A percentile compares a stretch with the other conserved stretches of the same genome.
Conservation (phyloP, 2,113 vertebrate genomes). For the Perca fluviatilis region DNA sequence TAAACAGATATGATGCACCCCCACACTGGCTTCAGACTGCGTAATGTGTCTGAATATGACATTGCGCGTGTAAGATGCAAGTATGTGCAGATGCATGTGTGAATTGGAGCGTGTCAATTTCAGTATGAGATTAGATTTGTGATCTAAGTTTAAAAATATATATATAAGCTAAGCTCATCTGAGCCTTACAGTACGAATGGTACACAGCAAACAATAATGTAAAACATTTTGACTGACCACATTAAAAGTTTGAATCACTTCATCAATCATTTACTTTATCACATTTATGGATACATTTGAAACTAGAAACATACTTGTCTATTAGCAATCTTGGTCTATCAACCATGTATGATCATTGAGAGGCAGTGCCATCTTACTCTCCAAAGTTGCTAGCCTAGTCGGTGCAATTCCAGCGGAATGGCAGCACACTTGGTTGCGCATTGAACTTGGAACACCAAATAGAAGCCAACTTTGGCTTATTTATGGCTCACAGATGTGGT, state of each 20-base stretch:
- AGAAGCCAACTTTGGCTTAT: constrained; percentile 25
- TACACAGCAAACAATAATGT: not conserved
- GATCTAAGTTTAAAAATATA: not conserved
- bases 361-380: not conserved
- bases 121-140: constrained; percentile 5
- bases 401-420: constrained; percentile 21
- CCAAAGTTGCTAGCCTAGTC: not conserved
- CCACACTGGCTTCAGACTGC: constrained; percentile 22
- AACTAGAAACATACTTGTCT: not conserved
- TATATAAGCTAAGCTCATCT: not conserved
- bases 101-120: not conserved
- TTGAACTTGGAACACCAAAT: constrained; percentile 30
- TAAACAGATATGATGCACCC: constrained; percentile 71
- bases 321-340: not conserved
- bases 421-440: constrained; percentile 28
- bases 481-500: constrained; percentile 33
- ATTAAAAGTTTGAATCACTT: not conserved
- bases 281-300: not conserved
- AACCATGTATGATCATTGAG: not conserved
- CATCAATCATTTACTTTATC: not conserved
- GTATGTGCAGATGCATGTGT: not conserved
- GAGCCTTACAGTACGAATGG: not conserved
- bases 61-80: not conserved
- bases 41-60: constrained; percentile 20
- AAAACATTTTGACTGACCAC: not conserved